phyloP scores from a whole-genome alignment of 37 sponge, comb jelly and placozoan species.

The Diacarnus erythraeanus region DNA sequence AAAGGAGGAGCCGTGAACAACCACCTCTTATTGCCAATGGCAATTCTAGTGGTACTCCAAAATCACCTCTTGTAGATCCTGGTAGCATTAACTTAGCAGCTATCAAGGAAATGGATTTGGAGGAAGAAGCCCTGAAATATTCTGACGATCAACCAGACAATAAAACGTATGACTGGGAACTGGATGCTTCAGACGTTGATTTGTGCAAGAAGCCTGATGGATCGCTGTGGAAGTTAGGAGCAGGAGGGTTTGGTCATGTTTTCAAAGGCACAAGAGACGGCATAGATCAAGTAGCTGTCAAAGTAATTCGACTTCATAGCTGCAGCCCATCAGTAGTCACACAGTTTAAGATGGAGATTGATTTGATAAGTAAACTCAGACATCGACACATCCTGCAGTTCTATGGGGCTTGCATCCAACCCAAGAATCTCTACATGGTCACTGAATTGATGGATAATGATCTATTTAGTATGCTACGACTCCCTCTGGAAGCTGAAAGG shows the following conservation, averaged over 20 bases:
- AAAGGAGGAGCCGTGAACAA: no score
- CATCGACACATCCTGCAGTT: conserved; percentile 94
- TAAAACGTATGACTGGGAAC: conserved; percentile 80
- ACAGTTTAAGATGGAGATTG: conserved; percentile 83
- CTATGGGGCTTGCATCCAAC: conserved; percentile 91
- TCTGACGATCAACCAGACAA: no score
- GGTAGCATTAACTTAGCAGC: neutral
- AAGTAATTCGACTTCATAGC: conserved; percentile 54
- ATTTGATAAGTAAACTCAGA: conserved; percentile 80
- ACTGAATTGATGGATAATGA: conserved; percentile 90
- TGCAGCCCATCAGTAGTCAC: conserved; percentile 7
- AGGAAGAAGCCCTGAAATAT: neutral
- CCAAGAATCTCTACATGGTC: conserved; percentile 81
- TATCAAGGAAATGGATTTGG: neutral
- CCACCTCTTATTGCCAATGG: no score
- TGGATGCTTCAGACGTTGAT: conserved; percentile 64
- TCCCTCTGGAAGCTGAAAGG: neutral
- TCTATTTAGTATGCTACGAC: conserved; percentile 70
- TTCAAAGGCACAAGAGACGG: conserved; percentile 80
- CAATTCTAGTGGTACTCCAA: no score
- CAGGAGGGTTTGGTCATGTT: conserved; percentile 89
- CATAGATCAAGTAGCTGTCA: conserved; percentile 91
- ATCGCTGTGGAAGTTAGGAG: conserved; percentile 74
- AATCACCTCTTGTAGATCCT: neutral
- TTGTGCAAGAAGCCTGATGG: conserved; percentile 79